phyloP scores from a whole-genome alignment of 1,140 invertebrate species.

The Drosophila varians region DNA sequence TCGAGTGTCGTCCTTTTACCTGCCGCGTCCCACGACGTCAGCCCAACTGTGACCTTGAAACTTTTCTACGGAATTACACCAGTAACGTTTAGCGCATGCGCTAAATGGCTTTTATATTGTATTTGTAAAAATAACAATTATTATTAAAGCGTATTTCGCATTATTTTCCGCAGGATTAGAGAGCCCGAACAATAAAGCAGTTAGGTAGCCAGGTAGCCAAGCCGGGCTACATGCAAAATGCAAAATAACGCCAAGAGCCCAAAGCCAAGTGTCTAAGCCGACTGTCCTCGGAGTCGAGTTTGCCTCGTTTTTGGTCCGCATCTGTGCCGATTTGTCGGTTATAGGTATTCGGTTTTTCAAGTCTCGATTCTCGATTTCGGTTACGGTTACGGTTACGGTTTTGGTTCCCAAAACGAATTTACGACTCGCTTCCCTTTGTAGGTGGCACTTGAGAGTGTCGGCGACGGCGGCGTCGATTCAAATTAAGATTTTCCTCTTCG shows the following conservation, averaged over 20 bases:
- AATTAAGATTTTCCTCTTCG: slow-evolving; percentile 62
- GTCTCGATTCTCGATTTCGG: background rate
- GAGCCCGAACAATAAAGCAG: slow-evolving; percentile 63
- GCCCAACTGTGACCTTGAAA: slow-evolving; percentile 77
- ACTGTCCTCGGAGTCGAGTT: slow-evolving; percentile 30
- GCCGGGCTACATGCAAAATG: slow-evolving; percentile 7
- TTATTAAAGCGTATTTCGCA: slow-evolving; percentile 82
- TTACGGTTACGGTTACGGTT: too few species aligned
- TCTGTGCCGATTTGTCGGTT: slow-evolving; percentile 33
- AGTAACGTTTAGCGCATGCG: slow-evolving; percentile 75
- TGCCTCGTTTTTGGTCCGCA: slow-evolving; percentile 33
- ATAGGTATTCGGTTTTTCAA: background rate
- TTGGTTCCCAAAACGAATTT: slow-evolving; percentile 53
- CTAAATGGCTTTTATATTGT: slow-evolving; percentile 81
- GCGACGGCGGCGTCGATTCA: slow-evolving; percentile 51
- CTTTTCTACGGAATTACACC: slow-evolving; percentile 72
- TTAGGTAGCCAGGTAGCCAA: slow-evolving; percentile 26
- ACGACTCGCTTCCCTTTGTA: slow-evolving; percentile 55
- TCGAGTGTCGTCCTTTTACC: slow-evolving; percentile 57
- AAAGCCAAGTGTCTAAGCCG: slow-evolving; percentile 78
- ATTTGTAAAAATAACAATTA: slow-evolving; percentile 81
- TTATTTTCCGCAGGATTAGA: slow-evolving; percentile 81
- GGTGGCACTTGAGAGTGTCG: slow-evolving; percentile 50
- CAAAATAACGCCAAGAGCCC: slow-evolving; percentile 47
- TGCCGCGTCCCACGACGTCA: slow-evolving; percentile 42